Conservation (phyloP, 2,113 vertebrate species). For the Asarcornis scutulata region DNA sequence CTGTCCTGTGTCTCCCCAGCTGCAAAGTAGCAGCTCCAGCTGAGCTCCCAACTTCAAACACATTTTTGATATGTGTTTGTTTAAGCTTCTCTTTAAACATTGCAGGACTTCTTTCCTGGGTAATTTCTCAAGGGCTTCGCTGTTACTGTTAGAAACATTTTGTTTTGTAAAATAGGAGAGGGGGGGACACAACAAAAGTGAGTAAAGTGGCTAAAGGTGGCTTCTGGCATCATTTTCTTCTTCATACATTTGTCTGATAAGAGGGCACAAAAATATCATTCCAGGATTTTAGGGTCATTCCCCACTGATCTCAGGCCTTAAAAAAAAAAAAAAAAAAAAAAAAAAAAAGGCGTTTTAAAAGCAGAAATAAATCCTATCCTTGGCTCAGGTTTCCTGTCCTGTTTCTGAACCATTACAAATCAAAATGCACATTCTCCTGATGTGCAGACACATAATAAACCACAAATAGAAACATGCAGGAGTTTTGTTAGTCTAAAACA, state of each 20-base stretch:
- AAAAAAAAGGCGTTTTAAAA: neutral
- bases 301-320: neutral
- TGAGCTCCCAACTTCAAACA: neutral
- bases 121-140: neutral
- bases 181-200: neutral
- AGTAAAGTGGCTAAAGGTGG: neutral
- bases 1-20: neutral
- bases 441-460: neutral
- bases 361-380: neutral
- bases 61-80: neutral
- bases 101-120: neutral
- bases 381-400: neutral
- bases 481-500: neutral
- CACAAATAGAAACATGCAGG: neutral
- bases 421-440: neutral
- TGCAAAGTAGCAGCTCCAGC: neutral
- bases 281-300: neutral
- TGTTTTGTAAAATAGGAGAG: neutral
- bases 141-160: neutral
- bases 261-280: neutral
- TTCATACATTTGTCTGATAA: neutral
- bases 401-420: neutral
- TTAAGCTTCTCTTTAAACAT: slow-evolving; percentile 1
- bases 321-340: neutral
- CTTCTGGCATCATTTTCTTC: neutral